Percentiles rank a stretch among this genome's conserved stretches.
phyloP scores from a whole-genome alignment of 1,140 invertebrate species.

The Brachionus rubens region DNA sequence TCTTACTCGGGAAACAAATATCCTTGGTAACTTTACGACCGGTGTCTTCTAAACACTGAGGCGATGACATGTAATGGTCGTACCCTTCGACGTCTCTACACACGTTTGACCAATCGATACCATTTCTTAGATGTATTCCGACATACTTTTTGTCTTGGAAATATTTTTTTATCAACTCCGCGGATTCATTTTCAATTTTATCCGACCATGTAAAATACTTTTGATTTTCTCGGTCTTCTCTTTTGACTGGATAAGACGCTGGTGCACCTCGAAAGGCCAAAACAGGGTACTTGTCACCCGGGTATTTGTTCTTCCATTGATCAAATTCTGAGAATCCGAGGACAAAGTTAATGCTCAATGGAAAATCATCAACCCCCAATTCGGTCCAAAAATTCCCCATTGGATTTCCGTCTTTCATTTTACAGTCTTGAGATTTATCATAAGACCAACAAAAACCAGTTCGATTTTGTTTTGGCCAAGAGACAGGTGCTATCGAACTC shows the following conservation, averaged over 20 bases:
- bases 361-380: slow-evolving; percentile 79
- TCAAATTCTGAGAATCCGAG: slow-evolving; percentile 75
- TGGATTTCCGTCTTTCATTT: slow-evolving; percentile 95
- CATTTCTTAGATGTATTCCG: slow-evolving; percentile 89
- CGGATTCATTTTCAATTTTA: slow-evolving; percentile 67
- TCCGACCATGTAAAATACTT: slow-evolving; percentile 81
- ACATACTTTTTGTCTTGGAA: slow-evolving; percentile 74
- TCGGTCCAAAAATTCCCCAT: slow-evolving; percentile 98
- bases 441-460: slow-evolving; percentile 63
- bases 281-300: slow-evolving; percentile 66
- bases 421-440: slow-evolving; percentile 66
- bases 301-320: slow-evolving; percentile 63
- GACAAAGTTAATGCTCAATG: slow-evolving; percentile 85
- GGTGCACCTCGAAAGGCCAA: slow-evolving; percentile 78
- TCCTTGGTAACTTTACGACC: slow-evolving; percentile 61
- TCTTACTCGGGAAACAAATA: slow-evolving; percentile 68
- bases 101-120: slow-evolving; percentile 80
- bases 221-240: slow-evolving; percentile 76
- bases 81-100: slow-evolving; percentile 78
- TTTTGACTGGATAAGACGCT: slow-evolving; percentile 88
- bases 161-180: slow-evolving; percentile 61
- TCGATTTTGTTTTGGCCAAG: slow-evolving; percentile 80
- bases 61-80: slow-evolving; percentile 82
- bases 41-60: slow-evolving; percentile 91
- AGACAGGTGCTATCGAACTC: slow-evolving; percentile 69